Evolutionary conservation across 2,113 vertebrate genomes (phyloP), one percentile per base, ranked within the genome.

Genomic region (Burhinus oedicnemus): DNA sequence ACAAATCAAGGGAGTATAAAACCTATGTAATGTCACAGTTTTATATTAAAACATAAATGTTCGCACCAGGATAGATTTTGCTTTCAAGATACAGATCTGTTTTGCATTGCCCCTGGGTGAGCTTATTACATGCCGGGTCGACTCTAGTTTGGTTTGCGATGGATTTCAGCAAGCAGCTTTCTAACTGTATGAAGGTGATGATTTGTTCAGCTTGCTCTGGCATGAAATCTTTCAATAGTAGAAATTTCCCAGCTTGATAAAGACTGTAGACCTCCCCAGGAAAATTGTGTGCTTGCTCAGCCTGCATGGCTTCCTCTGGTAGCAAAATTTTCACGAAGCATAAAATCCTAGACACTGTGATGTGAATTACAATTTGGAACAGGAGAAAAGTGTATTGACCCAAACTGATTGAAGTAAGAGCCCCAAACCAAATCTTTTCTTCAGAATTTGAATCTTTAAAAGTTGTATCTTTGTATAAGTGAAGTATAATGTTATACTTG

Each of bases 1-100:
- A 89, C 83, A 96, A 92, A 88, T 91, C 91, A 95, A 78, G 72
- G 38, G 64, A 74, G 12, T 81, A 45, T 91, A 87, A 96, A 96
- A 86, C 17, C 68, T 70, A n/a, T 62, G 32, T 62, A 89, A 91
- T 89, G 89, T 83, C 89, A 81, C 64, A 87, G 45, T 83, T 96
- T 95, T 94, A 94, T 95, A 89, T 51, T 78, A 83, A 94, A 88
- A 70, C 80, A 89, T 91, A 95, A 95, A 97, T 84, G 83, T 81
- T 95, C 91, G 60, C 45, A 90, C 68, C 58, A 84, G 80, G 80
- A 91, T 92, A 55, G 60, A 93, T 83, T 89, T 92, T 78, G 51
- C 68, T 95, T 94, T 87, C 89, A 87, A 81, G 83, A 66, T 22
- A 86, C 40, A 81, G 40, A 66, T 89, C 72, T 92, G 91, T 54